Conservation (phyloP, 1,140 invertebrate species). For the Diabrotica virgifera region DNA sequence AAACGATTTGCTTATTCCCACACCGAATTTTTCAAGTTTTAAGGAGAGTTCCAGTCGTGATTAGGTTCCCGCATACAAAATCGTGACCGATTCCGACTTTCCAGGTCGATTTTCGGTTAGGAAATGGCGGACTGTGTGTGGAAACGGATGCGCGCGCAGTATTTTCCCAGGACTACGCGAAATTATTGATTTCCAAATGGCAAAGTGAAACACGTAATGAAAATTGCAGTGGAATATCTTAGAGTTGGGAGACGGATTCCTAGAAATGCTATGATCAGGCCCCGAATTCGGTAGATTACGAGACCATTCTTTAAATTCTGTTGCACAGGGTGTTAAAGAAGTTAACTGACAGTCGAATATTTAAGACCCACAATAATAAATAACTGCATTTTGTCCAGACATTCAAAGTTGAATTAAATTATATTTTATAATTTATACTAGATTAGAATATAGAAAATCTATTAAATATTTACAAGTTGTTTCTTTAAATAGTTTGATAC, state of each 20-base stretch:
- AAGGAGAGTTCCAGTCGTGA: slow-evolving; percentile 24
- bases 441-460: too few species aligned
- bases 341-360: background rate
- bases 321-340: background rate
- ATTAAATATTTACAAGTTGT: too few species aligned
- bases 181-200: slow-evolving; percentile 38
- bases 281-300: background rate
- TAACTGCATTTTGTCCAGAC: too few species aligned
- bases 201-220: slow-evolving; percentile 35
- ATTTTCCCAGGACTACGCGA: slow-evolving; percentile 33
- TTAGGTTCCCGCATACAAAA: slow-evolving; percentile 34
- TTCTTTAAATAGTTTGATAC: too few species aligned
- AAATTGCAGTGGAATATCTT: slow-evolving; percentile 27
- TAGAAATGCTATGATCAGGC: background rate
- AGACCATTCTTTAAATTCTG: background rate
- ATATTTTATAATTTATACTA: too few species aligned
- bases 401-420: too few species aligned
- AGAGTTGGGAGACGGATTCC: background rate
- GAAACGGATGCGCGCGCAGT: slow-evolving; percentile 27
- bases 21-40: slow-evolving; percentile 20
- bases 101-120: slow-evolving; percentile 31
- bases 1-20: slow-evolving; percentile 15
- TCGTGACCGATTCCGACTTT: slow-evolving; percentile 25
- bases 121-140: slow-evolving; percentile 31
- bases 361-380: too few species aligned